phyloP scores from a whole-genome alignment of 2,113 vertebrate genomes.

The Plecturocebus donacophilus region DNA sequence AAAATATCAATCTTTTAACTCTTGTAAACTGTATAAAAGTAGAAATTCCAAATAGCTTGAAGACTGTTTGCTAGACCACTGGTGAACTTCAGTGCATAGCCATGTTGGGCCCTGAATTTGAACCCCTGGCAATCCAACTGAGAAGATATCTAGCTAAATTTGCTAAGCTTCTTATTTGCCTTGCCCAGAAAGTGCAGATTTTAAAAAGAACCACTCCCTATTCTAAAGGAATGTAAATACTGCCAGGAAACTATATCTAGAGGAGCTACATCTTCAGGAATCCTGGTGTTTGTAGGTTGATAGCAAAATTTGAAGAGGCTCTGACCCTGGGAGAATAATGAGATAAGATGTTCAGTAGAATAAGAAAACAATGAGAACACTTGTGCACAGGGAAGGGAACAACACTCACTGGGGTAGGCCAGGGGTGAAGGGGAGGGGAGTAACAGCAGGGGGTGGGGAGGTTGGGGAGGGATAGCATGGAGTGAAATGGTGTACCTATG shows the following conservation, averaged over 20 bases:
- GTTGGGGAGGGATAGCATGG: too few relatives aligned
- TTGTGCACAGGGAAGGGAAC: too few relatives aligned
- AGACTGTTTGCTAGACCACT: not conserved
- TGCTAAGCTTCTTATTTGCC: not conserved
- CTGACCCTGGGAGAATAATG: not conserved
- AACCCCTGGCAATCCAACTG: too few relatives aligned
- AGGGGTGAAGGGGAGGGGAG: too few relatives aligned
- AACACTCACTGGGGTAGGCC: too few relatives aligned
- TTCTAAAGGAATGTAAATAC: not conserved
- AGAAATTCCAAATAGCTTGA: not conserved
- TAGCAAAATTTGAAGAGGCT: not conserved
- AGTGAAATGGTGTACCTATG: too few relatives aligned
- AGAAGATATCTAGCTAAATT: not conserved
- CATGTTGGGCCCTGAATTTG: not conserved
- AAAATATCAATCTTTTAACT: not conserved
- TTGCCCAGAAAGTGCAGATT: not conserved
- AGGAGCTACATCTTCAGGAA: not conserved
- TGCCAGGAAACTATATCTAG: not conserved
- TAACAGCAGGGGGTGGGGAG: too few relatives aligned
- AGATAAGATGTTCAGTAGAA: not conserved
- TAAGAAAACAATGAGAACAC: not conserved
- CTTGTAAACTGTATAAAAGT: not conserved
- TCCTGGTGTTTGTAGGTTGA: not conserved
- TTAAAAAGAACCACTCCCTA: not conserved
- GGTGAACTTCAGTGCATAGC: rapidly evolving